Evolutionary conservation across 1,140 invertebrate genomes (phyloP), one percentile per base, ranked within the genome.

Genomic region (Eriosoma lanigerum): DNA sequence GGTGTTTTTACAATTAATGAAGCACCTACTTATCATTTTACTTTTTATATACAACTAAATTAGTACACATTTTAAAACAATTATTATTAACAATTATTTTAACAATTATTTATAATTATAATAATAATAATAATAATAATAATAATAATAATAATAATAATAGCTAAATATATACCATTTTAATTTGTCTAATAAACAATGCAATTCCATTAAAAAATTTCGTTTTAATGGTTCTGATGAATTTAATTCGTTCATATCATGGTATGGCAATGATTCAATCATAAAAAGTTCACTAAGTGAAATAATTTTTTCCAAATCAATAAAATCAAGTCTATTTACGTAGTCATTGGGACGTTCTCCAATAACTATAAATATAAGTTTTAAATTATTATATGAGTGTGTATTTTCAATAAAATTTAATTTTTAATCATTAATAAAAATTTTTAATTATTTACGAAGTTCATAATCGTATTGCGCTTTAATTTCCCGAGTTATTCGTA

Each of bases 211-310:
- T n/a, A 78, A 46, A n/a, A 78, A 78, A 48, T 78, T 38, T 3
- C 29, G 75, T 60, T 78, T 78, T 15, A 78, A 48, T 29, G 75
- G 75, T 48, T 78, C 75, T 10, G 56, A 62, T 26, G 72, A 76
- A 9, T 5, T 9, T 21, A 15, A 10, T n/a, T 75, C 52, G 24
- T 60, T 46, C 8, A 12, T 58, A 5, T 48, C 56, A n/a, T 46
- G 8, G 3, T 17, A 3, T 21, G 73, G 10, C 46, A 46, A 46
- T 6, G 75, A 12, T 17, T 78, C 52, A 10, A 78, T 32, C 9
- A 60, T 46, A 60, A 78, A 78, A 46, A 78, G 38, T 78, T 78
- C 75, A 5, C 38, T 29, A 3, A 78, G 38, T 26, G 75, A 19
- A 26, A 78, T 62, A 12, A 78, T 60, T 78, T 62, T 62, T n/a